Conservation (phyloP, 2,888 invertebrate species). For the Platycnemis pennipes region DNA sequence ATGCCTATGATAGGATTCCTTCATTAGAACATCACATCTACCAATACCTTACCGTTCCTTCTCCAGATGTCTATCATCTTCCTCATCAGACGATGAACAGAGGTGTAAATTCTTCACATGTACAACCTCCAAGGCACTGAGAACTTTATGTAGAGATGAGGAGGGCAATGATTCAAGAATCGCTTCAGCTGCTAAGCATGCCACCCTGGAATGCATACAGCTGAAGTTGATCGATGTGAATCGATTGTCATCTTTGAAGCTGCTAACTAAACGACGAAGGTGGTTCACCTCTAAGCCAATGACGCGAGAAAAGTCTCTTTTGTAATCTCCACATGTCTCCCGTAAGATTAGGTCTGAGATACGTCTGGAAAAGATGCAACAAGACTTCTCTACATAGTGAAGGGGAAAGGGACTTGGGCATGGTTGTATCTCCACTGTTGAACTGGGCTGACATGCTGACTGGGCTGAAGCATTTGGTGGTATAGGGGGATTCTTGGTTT, state of each 20-base stretch:
- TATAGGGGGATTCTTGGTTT: neutral
- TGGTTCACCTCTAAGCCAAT: constrained; percentile 83
- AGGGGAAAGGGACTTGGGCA: constrained; percentile 77
- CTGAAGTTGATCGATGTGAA: constrained; percentile 82
- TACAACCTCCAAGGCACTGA: constrained; percentile 6
- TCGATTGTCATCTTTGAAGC: constrained; percentile 86
- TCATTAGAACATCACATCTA: too few species aligned
- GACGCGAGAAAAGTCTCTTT: constrained; percentile 3
- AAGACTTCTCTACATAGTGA: constrained; percentile 82
- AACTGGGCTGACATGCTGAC: neutral
- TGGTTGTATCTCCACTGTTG: neutral
- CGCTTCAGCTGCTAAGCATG: constrained; percentile 83
- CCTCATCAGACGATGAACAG: constrained; percentile 58
- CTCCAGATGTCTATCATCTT: constrained; percentile 37
- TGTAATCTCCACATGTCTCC: neutral
- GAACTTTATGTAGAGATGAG: neutral
- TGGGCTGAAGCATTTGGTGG: too few species aligned
- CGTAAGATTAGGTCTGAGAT: constrained; percentile 83
- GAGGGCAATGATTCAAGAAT: constrained; percentile 80
- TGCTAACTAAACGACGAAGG: constrained; percentile 84
- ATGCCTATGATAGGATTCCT: too few species aligned
- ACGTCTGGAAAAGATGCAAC: constrained; percentile 86
- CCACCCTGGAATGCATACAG: constrained; percentile 84
- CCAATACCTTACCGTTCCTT: constrained; percentile 38
- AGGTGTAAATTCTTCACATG: neutral